Evolutionary conservation across 1,140 invertebrate genomes (phyloP), one percentile per base, ranked within the genome.

Genomic region (Diabrotica undecimpunctata): DNA sequence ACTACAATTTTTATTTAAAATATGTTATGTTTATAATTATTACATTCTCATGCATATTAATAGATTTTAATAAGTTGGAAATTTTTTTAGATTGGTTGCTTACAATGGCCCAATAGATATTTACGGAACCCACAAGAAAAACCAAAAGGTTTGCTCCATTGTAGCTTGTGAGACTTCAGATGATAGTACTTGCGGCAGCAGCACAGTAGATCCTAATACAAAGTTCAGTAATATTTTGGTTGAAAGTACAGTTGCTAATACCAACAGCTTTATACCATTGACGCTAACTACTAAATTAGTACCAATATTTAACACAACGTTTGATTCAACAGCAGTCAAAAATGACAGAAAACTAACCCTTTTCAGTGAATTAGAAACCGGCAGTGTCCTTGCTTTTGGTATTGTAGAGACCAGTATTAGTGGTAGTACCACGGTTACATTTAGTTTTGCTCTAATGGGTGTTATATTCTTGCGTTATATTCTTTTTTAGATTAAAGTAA

Each of bases 231-330:
- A 35, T 8, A 57, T 57, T 2, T 57, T n/a, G 7, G 36, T 57
- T n/a, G 12, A 57, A 6, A 57, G 25, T 36, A 57, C 10, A 25
- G 36, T 57, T 12, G 2, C 11, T 9, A 12, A 38, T 57, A 6
- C 12, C 12, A 11, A 10, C 0, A n/a, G 10, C 36, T 57, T 37
- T 6, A 10, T 12, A 12, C 55, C 55, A 13, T 11, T 57, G 8
- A 37, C 55, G 5, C 36, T 57, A 37, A 57, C 55, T 37, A 57
- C 55, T 37, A 37, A 57, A 8, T 36, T 57, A 5, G 10, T 38
- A 37, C 55, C 55, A 7, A 36, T 57, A 5, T 57, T 41, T 8
- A 57, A 57, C 36, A 57, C 25, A 5, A 66, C 54, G 12, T 50
- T 58, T 12, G 41, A 66, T 50, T 37, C 50, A 10, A 6, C 25